A percentile compares a stretch with the other conserved stretches of the same genome.
Evolutionary conservation across 1,140 invertebrate genomes (phyloP).

Genomic region (Caligus rogercresseyi): DNA sequence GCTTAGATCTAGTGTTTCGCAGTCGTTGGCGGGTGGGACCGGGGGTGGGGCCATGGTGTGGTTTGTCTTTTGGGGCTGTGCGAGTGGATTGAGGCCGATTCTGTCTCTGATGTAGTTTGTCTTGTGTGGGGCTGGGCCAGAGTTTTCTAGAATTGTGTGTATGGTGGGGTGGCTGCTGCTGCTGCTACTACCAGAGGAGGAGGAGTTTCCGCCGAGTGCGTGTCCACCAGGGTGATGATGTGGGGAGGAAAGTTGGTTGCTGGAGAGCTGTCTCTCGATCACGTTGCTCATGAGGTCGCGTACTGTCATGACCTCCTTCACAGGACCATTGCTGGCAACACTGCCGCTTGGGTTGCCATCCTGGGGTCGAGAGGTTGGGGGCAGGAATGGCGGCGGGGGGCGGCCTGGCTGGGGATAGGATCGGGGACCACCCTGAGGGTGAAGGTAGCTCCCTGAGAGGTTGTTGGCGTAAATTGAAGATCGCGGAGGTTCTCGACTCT

Average conservation of each 20-base stretch:
- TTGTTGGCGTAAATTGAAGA: not conserved
- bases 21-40: conserved; percentile 3
- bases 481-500: not conserved
- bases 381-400: not conserved
- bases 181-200: conserved; percentile 39
- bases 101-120: not conserved
- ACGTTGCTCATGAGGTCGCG: conserved; percentile 14
- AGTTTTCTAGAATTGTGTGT: conserved; percentile 5
- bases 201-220: no score
- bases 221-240: no score
- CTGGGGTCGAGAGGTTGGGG: not conserved
- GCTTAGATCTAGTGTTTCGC: conserved; percentile 11
- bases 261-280: conserved; percentile 1
- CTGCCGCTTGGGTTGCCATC: no score
- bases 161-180: conserved; percentile 5
- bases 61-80: conserved; percentile 42
- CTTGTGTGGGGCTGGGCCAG: not conserved
- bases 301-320: conserved; percentile 5
- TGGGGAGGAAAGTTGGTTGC: not conserved
- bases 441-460: not conserved
- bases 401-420: not conserved
- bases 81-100: not conserved
- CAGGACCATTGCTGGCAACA: not conserved
- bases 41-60: conserved; percentile 10
- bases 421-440: not conserved